A percentile compares a stretch with the other conserved stretches of the same genome.
phyloP scores from a whole-genome alignment of 64 coral and sea anemone genomes.

The Montipora sp. region DNA sequence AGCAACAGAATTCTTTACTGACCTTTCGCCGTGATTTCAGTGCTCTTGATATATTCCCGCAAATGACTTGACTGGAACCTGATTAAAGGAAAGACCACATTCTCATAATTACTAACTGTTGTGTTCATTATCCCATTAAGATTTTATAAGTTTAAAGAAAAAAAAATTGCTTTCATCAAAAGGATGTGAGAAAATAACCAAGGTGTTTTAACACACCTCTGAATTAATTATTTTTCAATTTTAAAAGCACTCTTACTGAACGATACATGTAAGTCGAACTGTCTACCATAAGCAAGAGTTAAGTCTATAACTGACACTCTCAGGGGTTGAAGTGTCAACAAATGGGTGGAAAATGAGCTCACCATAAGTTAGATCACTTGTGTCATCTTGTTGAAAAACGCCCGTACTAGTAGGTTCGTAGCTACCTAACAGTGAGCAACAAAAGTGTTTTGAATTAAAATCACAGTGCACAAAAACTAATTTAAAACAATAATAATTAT shows the following conservation, averaged over 20 bases:
- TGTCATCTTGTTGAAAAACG: conserved; percentile 84
- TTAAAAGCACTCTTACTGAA: too few relatives aligned
- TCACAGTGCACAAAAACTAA: not conserved
- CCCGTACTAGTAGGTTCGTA: conserved; percentile 30
- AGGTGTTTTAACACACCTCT: too few relatives aligned
- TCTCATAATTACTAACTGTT: not conserved
- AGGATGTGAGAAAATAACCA: too few relatives aligned
- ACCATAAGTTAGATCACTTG: conserved; percentile 97
- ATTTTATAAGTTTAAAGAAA: too few relatives aligned
- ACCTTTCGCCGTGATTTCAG: conserved; percentile 79
- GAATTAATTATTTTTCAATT: too few relatives aligned
- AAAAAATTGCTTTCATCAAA: too few relatives aligned
- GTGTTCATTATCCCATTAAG: too few relatives aligned
- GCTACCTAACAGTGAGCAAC: not conserved
- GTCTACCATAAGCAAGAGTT: too few relatives aligned
- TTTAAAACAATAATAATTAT: not conserved
- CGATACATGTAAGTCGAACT: too few relatives aligned
- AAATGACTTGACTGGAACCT: conserved; percentile 84
- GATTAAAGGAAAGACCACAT: not conserved
- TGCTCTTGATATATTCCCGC: conserved; percentile 84
- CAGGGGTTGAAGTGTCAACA: too few relatives aligned
- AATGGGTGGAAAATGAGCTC: not conserved
- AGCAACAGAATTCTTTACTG: not conserved
- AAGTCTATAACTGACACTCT: too few relatives aligned
- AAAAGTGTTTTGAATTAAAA: not conserved